Percentiles rank a stretch among this genome's conserved stretches.
These are phyloP conservation scores for Noctua pronuba DNA, from an alignment of 2,888 invertebrate species.

Conservation along the genomic window DNA sequence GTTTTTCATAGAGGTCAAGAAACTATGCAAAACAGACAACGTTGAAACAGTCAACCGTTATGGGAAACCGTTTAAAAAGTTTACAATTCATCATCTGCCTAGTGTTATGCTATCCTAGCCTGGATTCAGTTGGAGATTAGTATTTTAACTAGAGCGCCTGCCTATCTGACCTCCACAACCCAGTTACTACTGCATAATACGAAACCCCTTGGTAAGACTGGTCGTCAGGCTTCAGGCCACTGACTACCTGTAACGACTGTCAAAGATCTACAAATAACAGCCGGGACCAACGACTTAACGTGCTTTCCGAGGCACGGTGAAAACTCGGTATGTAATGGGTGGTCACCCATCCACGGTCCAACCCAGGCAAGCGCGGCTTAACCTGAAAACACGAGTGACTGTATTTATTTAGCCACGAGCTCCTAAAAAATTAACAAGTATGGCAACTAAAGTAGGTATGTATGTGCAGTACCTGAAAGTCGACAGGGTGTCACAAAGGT, in stretches of 20 bases:
- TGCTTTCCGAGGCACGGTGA: neutral
- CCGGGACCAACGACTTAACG: neutral
- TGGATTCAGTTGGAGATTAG: neutral
- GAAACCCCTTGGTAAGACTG: neutral
- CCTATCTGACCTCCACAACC: neutral
- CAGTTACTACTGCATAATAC: neutral
- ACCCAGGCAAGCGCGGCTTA: neutral
- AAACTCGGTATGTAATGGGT: neutral
- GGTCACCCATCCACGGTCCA: neutral
- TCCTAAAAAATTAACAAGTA: neutral
- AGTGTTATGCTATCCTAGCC: too few species aligned
- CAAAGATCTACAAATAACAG: neutral
- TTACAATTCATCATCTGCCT: neutral
- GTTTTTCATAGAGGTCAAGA: neutral
- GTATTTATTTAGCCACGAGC: too few species aligned
- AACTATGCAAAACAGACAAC: neutral
- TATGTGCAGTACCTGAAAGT: neutral
- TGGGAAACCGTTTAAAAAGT: neutral
- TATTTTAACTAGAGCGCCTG: neutral
- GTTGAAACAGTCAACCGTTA: neutral
- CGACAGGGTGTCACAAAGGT: neutral
- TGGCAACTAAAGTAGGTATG: neutral
- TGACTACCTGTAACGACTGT: neutral
- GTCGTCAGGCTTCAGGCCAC: neutral
- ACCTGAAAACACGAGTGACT: neutral